Percentiles rank a stretch among this genome's conserved stretches.
Evolutionary conservation across 2,888 invertebrate species (phyloP).

Genomic region (Apotomis turbidana): DNA sequence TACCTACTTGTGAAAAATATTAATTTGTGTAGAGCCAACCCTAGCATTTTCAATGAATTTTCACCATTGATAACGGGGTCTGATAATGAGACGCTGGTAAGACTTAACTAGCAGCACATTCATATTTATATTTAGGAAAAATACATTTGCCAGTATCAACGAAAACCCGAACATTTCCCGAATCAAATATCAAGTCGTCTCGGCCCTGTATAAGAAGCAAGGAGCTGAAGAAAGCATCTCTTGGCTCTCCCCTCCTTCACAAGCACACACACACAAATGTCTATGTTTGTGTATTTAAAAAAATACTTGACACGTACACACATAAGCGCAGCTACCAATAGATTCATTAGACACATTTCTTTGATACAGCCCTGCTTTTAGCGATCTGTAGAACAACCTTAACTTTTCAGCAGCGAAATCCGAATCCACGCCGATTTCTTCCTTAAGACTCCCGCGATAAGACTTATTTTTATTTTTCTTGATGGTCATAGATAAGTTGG

Average conservation of each 20-base stretch:
- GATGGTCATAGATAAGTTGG: conserved; percentile 52
- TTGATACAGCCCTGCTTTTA: conserved; percentile 79
- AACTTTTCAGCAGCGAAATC: conserved; percentile 46
- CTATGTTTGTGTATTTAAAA: conserved; percentile 67
- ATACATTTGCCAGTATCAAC: too few relatives aligned
- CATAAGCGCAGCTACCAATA: conserved; percentile 77
- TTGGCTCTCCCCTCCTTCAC: conserved; percentile 77
- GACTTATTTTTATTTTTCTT: conserved; percentile 28
- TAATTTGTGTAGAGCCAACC: too few relatives aligned
- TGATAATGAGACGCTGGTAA: too few relatives aligned
- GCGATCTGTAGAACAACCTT: conserved; percentile 60
- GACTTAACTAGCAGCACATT: too few relatives aligned
- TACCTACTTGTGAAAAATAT: too few relatives aligned
- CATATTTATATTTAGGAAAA: too few relatives aligned
- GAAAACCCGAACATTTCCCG: too few relatives aligned
- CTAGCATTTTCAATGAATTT: too few relatives aligned
- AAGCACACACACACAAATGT: conserved; percentile 56
- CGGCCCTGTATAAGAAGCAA: conserved; percentile 72
- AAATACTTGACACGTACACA: conserved; percentile 71
- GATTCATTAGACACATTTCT: conserved; percentile 83
- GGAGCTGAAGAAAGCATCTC: conserved; percentile 82
- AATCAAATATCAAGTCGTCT: conserved; percentile 56
- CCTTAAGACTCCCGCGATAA: conserved; percentile 47
- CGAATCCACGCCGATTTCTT: conserved; percentile 49
- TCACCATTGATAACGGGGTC: too few relatives aligned